Evolutionary conservation across 2,888 invertebrate genomes (phyloP), one percentile per base, ranked within the genome.

Genomic region (Eupithecia exiguata): DNA sequence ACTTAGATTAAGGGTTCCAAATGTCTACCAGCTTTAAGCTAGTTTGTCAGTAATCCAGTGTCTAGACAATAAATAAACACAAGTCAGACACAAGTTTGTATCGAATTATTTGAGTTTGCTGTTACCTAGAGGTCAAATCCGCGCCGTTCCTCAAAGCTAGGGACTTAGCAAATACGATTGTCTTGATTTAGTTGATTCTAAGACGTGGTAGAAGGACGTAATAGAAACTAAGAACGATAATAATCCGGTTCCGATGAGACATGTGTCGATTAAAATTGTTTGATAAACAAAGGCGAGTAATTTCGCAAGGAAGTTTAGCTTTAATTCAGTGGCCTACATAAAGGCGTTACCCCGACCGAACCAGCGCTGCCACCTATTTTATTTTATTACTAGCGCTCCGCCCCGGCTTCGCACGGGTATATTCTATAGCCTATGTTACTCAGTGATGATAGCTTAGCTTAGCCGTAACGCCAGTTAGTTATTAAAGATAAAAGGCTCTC

Each of bases 221-320:
- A 10, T 12, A 25, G 21, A 58, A 58, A 7, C n/a, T 21, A n/a
- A 9, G 12, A 25, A 61, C 12, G 1, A 25, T 30, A 61, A 18
- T 6, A 30, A 61, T n/a, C 35, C 12, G 25, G 58, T 66, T 66
- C 12, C 21, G 35, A 35, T 46, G 65, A 72, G 67, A 75, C 62
- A 69, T 63, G 63, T 35, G 72, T 68, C 69, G 12, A 49, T 66
- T 71, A 61, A 10, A 61, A 75, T 72, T 72, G 72, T 70, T 72
- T 70, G 46, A 65, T 70, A 72, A 72, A 75, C 68, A n/a, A 49
- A 21, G 70, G 70, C n/a, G 21, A 25, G 25, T 53, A 58, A 30
- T 70, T 68, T 72, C 68, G 16, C 63, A 70, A 25, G 25, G 58
- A 68, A 61, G 58, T 62, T 71, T 71, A 58, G 71, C 21, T 53